phyloP scores from a whole-genome alignment of 2,113 vertebrate species.

The Silurus asotus region DNA sequence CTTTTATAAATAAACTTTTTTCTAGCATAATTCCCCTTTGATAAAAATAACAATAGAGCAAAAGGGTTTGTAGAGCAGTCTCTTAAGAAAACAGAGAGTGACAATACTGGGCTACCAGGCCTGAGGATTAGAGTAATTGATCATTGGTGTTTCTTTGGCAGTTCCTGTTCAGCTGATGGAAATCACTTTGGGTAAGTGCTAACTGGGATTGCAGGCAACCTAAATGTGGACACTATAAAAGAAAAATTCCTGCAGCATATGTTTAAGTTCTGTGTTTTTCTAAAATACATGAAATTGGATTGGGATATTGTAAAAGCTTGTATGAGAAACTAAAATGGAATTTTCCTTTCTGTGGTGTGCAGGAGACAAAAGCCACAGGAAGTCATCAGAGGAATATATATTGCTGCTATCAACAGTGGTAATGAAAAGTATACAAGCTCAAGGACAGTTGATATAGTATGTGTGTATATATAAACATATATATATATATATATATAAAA shows the following conservation, averaged over 20 bases:
- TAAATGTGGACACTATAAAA: neutral
- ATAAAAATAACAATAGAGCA: neutral
- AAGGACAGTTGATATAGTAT: conserved; percentile 17
- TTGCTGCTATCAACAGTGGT: conserved; percentile 40
- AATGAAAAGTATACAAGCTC: conserved; percentile 35
- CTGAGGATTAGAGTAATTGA: conserved; percentile 41
- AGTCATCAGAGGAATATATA: conserved; percentile 49
- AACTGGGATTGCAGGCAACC: conserved; percentile 15
- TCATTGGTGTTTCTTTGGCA: conserved; percentile 21
- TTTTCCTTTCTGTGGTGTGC: conserved; percentile 46
- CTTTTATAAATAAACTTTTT: neutral
- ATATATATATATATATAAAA: too few relatives aligned
- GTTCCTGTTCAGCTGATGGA: conserved; percentile 29
- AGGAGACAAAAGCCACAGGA: conserved; percentile 41
- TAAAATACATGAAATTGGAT: conserved; percentile 49
- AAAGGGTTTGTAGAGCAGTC: conserved; percentile 1
- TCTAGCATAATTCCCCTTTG: neutral
- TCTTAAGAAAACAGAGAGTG: conserved; percentile 15
- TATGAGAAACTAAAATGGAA: conserved; percentile 50
- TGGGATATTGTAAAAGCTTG: conserved; percentile 51
- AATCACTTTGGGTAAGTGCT: conserved; percentile 27
- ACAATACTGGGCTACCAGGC: conserved; percentile 27
- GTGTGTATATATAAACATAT: too few relatives aligned
- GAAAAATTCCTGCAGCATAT: neutral
- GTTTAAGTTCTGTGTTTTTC: conserved; percentile 33